phyloP scores from a whole-genome alignment of 2,888 invertebrate species.

The Drosophila fungiperda region DNA sequence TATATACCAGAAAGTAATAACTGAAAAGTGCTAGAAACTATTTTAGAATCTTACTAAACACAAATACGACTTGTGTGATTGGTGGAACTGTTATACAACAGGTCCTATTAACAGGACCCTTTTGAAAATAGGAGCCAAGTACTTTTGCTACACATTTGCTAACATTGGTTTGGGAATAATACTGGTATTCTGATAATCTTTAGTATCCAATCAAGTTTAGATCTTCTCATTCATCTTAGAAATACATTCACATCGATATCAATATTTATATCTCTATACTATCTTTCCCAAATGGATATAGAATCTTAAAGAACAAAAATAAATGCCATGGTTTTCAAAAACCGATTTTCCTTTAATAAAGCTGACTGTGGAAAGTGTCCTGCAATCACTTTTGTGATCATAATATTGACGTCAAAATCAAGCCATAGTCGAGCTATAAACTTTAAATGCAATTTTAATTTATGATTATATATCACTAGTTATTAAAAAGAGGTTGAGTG shows the following conservation, averaged over 20 bases:
- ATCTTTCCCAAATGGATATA: slow-evolving; percentile 8
- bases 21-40: background rate
- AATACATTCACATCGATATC: background rate
- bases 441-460: too few relatives aligned
- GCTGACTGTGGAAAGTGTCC: background rate
- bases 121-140: background rate
- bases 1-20: background rate
- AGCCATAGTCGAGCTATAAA: background rate
- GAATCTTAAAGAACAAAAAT: slow-evolving; percentile 5
- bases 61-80: background rate
- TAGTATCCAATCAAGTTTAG: background rate
- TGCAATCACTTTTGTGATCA: background rate
- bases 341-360: background rate
- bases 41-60: background rate
- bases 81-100: background rate
- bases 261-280: background rate
- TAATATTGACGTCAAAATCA: background rate
- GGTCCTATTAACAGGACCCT: background rate
- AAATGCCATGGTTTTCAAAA: background rate
- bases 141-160: background rate
- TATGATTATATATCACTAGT: too few relatives aligned
- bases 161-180: background rate
- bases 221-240: background rate
- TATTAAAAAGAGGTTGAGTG: background rate
- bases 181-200: background rate